phyloP scores from a whole-genome alignment of 2,797 vertebrate species.

The Schizopygopsis malacanthus region DNA sequence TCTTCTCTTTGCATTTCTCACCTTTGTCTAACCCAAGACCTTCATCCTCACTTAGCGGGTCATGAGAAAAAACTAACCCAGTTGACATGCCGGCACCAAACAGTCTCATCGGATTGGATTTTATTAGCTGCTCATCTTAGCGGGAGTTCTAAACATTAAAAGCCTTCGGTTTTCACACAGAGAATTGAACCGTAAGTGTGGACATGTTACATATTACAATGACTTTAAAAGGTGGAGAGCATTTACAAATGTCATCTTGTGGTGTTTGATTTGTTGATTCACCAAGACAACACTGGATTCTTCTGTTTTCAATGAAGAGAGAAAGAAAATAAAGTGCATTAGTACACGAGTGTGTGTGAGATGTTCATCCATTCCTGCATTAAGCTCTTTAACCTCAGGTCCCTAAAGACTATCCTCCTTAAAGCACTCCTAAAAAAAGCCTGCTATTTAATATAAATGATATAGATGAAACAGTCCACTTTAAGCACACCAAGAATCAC shows the following conservation, averaged over 20 bases:
- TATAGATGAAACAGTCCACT: conserved; percentile 72
- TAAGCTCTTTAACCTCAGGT: conserved; percentile 59
- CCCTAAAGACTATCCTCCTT: conserved; percentile 52
- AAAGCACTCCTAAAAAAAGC: conserved; percentile 61
- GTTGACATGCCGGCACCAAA: conserved; percentile 39
- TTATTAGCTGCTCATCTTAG: conserved; percentile 52
- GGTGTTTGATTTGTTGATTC: conserved; percentile 51
- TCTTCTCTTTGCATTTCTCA: conserved; percentile 61
- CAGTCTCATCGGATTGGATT: conserved; percentile 52
- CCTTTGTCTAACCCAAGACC: conserved; percentile 45
- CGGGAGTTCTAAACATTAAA: conserved; percentile 32
- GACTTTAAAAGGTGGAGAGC: conserved; percentile 47
- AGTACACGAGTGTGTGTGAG: conserved; percentile 55
- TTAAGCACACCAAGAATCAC: conserved; percentile 72
- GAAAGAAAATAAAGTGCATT: conserved; percentile 44
- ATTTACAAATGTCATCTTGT: conserved; percentile 45
- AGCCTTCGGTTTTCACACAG: conserved; percentile 22
- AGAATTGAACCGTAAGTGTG: conserved; percentile 25
- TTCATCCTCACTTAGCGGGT: conserved; percentile 55
- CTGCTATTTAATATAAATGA: conserved; percentile 68
- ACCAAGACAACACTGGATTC: conserved; percentile 52
- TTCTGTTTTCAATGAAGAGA: conserved; percentile 50
- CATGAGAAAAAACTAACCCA: conserved; percentile 47
- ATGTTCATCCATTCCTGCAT: conserved; percentile 58
- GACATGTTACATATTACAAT: conserved; percentile 29